Conservation (phyloP, 1,140 invertebrate species). For the Trichonephila clavipes region DNA sequence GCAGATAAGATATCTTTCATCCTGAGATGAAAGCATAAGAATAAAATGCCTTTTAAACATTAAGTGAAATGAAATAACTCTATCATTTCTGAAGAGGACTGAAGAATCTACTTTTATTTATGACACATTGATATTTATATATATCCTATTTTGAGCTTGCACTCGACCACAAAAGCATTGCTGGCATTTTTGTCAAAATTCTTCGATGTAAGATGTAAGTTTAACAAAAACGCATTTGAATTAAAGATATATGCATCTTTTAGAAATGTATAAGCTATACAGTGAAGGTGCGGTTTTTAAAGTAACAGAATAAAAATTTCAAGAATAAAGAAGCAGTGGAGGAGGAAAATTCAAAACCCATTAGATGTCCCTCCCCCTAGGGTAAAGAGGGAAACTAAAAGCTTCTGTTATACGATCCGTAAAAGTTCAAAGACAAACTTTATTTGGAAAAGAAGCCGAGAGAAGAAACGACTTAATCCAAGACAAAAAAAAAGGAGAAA, state of each 20-base stretch:
- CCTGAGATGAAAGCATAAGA: no score
- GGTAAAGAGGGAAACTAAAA: conserved; percentile 52
- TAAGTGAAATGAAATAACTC: no score
- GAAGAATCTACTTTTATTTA: no score
- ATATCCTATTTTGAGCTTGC: no score
- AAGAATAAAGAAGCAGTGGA: not conserved
- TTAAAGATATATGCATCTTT: not conserved
- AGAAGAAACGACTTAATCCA: conserved; percentile 37
- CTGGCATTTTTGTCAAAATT: no score
- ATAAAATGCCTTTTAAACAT: no score
- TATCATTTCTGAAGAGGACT: no score
- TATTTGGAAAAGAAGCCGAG: conserved; percentile 1
- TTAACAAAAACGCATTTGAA: not conserved
- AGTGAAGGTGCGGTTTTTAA: conserved; percentile 13
- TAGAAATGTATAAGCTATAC: not conserved
- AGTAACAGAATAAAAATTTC: conserved; percentile 9
- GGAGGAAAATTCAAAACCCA: conserved; percentile 55
- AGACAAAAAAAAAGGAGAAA: conserved; percentile 18
- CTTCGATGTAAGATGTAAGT: no score
- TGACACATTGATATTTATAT: no score
- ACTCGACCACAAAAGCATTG: no score
- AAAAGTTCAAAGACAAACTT: conserved; percentile 58
- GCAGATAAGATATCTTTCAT: no score
- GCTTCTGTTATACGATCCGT: conserved; percentile 46
- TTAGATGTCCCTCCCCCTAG: conserved; percentile 13